phyloP scores from a whole-genome alignment of 2,888 invertebrate species.

The Perdita meconis region DNA sequence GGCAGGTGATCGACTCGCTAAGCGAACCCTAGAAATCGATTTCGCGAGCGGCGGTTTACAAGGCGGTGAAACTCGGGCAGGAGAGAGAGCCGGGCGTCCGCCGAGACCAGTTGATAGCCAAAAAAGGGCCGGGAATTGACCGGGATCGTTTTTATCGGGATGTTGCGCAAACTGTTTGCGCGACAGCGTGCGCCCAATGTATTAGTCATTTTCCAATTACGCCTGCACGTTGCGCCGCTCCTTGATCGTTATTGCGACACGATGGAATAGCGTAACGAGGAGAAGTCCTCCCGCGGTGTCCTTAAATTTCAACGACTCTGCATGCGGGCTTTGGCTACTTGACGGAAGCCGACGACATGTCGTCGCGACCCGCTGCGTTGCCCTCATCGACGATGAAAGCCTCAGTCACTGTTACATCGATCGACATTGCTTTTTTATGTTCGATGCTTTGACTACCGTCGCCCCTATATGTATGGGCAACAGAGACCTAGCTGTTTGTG shows the following conservation, averaged over 20 bases:
- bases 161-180: slow-evolving; percentile 49
- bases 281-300: slow-evolving; percentile 39
- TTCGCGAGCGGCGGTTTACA: not conserved
- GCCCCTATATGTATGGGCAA: slow-evolving; percentile 11
- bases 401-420: not conserved
- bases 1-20: slow-evolving; percentile 11
- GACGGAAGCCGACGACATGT: slow-evolving; percentile 12
- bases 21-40: slow-evolving; percentile 23
- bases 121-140: slow-evolving; percentile 59
- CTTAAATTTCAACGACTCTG: slow-evolving; percentile 47
- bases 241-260: slow-evolving; percentile 33
- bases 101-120: slow-evolving; percentile 53
- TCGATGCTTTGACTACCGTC: not conserved
- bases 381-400: slow-evolving; percentile 21
- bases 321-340: slow-evolving; percentile 38
- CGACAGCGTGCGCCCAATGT: slow-evolving; percentile 17
- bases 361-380: slow-evolving; percentile 7
- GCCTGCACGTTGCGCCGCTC: slow-evolving; percentile 9
- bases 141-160: slow-evolving; percentile 40
- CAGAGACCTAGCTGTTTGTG: not conserved
- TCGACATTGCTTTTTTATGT: slow-evolving; percentile 10
- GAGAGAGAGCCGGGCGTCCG: slow-evolving; percentile 9
- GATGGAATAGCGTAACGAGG: slow-evolving; percentile 38
- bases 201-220: slow-evolving; percentile 58
- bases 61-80: slow-evolving; percentile 46